These are phyloP conservation scores for Oxygymnocypris stewartii DNA, from an alignment of 2,113 vertebrate species.

Conservation along the genomic window DNA sequence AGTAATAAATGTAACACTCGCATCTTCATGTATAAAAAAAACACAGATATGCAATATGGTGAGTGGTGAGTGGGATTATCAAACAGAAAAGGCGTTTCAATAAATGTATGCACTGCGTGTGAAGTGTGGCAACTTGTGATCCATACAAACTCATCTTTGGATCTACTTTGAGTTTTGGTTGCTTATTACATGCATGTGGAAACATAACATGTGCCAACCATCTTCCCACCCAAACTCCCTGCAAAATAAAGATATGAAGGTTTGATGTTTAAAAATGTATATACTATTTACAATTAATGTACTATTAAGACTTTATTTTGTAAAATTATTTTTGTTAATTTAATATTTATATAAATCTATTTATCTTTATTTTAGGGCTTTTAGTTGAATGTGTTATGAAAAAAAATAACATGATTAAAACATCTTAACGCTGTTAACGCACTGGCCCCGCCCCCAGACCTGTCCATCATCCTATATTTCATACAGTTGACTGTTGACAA, in stretches of 20 bases:
- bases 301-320: too few relatives aligned
- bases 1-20: background rate
- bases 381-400: too few relatives aligned
- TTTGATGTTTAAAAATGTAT: background rate
- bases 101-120: background rate
- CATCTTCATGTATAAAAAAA: too few relatives aligned
- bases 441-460: too few relatives aligned
- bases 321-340: too few relatives aligned
- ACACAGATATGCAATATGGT: background rate
- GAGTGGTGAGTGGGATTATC: background rate
- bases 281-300: background rate
- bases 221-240: background rate
- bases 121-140: background rate
- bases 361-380: too few relatives aligned
- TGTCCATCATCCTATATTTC: too few relatives aligned
- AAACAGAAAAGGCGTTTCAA: background rate
- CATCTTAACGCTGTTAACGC: too few relatives aligned
- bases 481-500: too few relatives aligned
- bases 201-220: background rate
- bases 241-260: background rate
- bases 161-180: background rate
- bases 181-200: background rate
- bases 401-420: too few relatives aligned
- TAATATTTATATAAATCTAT: too few relatives aligned
- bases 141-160: background rate